These are phyloP conservation scores for Alectura lathami DNA, from an alignment of 2,113 vertebrate species.

Conservation along the genomic window DNA sequence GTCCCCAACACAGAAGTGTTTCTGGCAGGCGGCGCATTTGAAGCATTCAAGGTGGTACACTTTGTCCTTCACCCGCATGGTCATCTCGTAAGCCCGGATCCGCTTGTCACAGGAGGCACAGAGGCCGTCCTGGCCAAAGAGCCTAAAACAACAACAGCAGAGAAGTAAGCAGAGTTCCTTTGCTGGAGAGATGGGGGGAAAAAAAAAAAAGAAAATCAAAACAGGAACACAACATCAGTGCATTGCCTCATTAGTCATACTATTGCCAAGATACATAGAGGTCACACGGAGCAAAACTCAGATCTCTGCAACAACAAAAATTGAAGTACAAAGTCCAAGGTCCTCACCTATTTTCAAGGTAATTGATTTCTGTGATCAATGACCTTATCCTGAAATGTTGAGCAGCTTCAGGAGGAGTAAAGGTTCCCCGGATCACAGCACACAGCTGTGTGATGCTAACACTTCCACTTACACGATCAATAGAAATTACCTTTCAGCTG, in stretches of 20 bases:
- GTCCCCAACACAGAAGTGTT: constrained; percentile 98
- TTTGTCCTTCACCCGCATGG: constrained; percentile 97
- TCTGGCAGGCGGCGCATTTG: constrained; percentile 98
- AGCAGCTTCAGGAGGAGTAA: background rate
- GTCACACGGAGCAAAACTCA: background rate
- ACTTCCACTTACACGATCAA: background rate
- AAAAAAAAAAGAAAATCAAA: background rate
- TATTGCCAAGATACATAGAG: background rate
- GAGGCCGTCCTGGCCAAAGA: constrained; percentile 96
- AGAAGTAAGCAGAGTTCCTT: background rate
- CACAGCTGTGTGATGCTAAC: background rate
- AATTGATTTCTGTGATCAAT: background rate
- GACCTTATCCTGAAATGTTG: background rate
- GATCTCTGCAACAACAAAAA: background rate
- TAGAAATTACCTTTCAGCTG: background rate
- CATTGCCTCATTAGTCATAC: background rate
- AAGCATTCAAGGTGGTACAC: constrained; percentile 99
- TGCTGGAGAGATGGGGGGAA: background rate
- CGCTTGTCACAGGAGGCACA: constrained; percentile 97
- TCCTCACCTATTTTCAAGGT: background rate
- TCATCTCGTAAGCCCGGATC: constrained; percentile 98
- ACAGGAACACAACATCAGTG: background rate
- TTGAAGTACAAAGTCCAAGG: background rate
- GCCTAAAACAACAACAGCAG: constrained; percentile 73
- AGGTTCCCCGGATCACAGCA: background rate